phyloP scores from a whole-genome alignment of 2,113 vertebrate genomes.

The Nothocercus julius region DNA sequence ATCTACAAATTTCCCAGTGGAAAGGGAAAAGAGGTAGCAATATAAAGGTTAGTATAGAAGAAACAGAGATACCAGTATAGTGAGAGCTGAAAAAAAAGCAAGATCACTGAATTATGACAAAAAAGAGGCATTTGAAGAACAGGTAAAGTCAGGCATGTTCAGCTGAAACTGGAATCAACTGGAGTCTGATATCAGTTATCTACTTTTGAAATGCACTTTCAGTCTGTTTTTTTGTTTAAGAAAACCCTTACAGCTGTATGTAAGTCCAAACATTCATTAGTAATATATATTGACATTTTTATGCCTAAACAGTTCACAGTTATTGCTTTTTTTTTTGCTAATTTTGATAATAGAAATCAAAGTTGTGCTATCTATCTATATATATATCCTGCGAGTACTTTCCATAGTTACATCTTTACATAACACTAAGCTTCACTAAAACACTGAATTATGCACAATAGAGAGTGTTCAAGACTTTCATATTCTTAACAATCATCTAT shows the following conservation, averaged over 20 bases:
- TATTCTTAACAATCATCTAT: neutral
- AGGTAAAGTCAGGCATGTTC: neutral
- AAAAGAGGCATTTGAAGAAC: neutral
- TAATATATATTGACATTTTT: neutral
- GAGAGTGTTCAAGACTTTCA: neutral
- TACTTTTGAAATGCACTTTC: neutral
- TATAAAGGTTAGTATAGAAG: rapidly evolving
- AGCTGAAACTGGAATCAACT: neutral
- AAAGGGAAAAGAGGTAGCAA: neutral
- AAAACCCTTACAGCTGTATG: neutral
- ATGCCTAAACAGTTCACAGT: neutral
- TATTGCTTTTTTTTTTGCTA: neutral
- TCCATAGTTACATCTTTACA: neutral
- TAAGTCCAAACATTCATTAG: neutral
- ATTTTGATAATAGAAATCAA: neutral
- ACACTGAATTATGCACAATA: neutral
- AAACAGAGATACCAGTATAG: neutral
- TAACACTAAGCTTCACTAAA: neutral
- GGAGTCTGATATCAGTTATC: neutral
- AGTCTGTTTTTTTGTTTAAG: neutral
- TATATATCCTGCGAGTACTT: neutral
- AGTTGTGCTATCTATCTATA: neutral
- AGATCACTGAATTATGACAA: neutral
- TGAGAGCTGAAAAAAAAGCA: neutral
- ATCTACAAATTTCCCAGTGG: neutral